Evolutionary conservation across 2,797 vertebrate genomes (phyloP).

Genomic region (Hydrophis major): DNA sequence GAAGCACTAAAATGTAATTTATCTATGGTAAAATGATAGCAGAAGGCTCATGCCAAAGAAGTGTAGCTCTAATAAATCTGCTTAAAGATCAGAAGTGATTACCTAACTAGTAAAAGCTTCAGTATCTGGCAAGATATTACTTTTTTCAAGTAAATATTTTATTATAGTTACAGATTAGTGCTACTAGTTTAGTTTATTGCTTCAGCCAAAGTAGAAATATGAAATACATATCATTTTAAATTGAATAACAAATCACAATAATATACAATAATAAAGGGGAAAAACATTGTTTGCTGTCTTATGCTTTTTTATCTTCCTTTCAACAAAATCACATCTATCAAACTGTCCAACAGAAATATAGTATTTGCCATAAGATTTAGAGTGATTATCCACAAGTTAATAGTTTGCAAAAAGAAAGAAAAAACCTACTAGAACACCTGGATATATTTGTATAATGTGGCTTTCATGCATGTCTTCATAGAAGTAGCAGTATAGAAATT

Average conservation of each 20-base stretch:
- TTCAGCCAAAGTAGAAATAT: neutral
- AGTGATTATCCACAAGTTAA: neutral
- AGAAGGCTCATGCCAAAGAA: neutral
- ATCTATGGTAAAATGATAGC: neutral
- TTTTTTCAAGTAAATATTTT: neutral
- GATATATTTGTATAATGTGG: neutral
- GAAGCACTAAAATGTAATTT: neutral
- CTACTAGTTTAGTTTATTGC: neutral
- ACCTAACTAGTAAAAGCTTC: neutral
- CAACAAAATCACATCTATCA: neutral
- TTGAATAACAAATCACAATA: neutral
- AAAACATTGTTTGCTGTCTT: neutral
- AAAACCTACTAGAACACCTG: neutral
- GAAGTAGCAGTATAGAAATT: neutral
- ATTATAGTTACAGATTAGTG: neutral
- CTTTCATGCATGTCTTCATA: neutral
- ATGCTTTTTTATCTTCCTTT: neutral
- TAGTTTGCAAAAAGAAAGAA: neutral
- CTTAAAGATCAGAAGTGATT: neutral
- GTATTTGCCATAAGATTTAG: neutral
- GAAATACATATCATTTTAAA: neutral
- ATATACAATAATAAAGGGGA: neutral
- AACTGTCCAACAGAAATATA: neutral
- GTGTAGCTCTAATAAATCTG: neutral
- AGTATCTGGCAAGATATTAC: neutral